phyloP scores from a whole-genome alignment of 2,113 vertebrate species.

The Lepus americanus region DNA sequence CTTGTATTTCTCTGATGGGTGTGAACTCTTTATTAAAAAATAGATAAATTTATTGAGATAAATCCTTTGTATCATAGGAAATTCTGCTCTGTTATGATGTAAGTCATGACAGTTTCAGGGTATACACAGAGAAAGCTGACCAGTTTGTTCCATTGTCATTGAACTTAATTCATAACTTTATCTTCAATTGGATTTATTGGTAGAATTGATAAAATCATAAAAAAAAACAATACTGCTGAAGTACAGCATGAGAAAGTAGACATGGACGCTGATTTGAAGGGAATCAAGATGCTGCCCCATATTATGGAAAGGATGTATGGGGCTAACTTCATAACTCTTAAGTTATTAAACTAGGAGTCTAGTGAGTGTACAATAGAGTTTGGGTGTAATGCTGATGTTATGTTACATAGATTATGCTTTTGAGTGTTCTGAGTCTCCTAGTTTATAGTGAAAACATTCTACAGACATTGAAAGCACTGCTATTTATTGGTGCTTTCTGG shows the following conservation, averaged over 20 bases:
- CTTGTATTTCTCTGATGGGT: constrained; percentile 50
- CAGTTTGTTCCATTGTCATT: background rate
- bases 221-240: background rate
- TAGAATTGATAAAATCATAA: background rate
- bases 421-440: background rate
- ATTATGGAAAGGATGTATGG: background rate
- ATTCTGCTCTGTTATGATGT: background rate
- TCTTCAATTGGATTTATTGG: background rate
- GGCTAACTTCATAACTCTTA: background rate
- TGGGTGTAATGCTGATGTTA: background rate
- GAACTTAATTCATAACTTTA: background rate
- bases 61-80: background rate
- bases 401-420: background rate
- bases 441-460: background rate
- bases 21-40: constrained; percentile 36
- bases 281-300: background rate
- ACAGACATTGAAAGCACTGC: background rate
- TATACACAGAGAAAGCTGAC: background rate
- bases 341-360: background rate
- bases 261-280: background rate
- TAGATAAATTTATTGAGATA: background rate
- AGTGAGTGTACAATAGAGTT: background rate
- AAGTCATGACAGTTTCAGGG: background rate
- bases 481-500: constrained; percentile 42
- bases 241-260: background rate